Evolutionary conservation across 2,797 vertebrate genomes (phyloP).

Genomic region (Pantherophis alleghaniensis): DNA sequence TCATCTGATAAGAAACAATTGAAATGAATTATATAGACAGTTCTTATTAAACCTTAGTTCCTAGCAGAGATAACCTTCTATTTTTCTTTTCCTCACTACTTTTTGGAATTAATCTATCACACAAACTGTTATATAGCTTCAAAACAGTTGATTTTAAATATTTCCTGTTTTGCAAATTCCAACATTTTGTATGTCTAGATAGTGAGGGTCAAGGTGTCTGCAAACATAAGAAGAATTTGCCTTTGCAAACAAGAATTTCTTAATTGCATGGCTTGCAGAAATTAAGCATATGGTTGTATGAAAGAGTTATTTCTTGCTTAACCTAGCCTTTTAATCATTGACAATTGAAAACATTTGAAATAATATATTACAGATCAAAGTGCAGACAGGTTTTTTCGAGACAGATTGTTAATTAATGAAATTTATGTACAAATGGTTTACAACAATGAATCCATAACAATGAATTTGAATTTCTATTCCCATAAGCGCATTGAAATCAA

Average conservation of each 20-base stretch:
- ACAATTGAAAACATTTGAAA: conserved; percentile 53
- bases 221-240: conserved; percentile 70
- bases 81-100: conserved; percentile 56
- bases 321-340: conserved; percentile 64
- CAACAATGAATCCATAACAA: not conserved
- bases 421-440: not conserved
- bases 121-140: conserved; percentile 68
- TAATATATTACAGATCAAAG: not conserved
- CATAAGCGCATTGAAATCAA: not conserved
- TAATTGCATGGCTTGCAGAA: conserved; percentile 63
- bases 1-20: conserved; percentile 66
- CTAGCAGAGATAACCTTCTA: conserved; percentile 62
- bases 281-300: conserved; percentile 52
- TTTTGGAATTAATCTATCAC: conserved; percentile 65
- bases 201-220: conserved; percentile 65
- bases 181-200: conserved; percentile 75
- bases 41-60: conserved; percentile 66
- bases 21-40: conserved; percentile 65
- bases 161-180: conserved; percentile 73
- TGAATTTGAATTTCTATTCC: not conserved
- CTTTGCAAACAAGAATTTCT: conserved; percentile 65
- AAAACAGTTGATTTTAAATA: conserved; percentile 61
- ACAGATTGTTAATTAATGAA: not conserved
- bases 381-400: not conserved
- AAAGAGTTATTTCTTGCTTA: conserved; percentile 53